These are phyloP conservation scores for Oreotrochilus melanogaster DNA, from an alignment of 2,113 vertebrate genomes.

Conservation along the genomic window DNA sequence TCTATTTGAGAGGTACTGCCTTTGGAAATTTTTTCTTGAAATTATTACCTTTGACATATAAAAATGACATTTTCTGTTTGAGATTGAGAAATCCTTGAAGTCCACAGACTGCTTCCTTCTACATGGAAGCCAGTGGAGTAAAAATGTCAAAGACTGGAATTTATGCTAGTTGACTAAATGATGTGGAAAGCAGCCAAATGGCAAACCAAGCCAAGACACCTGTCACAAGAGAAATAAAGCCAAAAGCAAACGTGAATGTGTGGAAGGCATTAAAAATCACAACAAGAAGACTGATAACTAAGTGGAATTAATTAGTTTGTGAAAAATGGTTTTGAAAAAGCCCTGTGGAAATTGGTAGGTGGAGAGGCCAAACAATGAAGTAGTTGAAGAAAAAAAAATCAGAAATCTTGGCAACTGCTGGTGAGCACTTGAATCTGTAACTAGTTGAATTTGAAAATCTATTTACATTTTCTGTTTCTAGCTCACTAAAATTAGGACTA, in stretches of 20 bases:
- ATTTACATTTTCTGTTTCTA: neutral
- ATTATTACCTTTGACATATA: neutral
- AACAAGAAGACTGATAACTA: neutral
- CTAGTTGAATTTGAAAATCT: neutral
- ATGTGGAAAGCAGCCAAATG: neutral
- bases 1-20: neutral
- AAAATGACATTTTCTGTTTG: neutral
- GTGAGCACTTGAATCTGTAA: neutral
- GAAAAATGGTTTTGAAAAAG: neutral
- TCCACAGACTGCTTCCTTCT: neutral
- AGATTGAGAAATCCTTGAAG: neutral
- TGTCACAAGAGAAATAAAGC: neutral
- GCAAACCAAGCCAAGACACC: neutral
- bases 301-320: neutral
- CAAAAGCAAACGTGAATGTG: neutral
- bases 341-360: neutral
- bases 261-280: neutral
- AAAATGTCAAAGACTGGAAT: neutral
- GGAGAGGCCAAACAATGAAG: neutral
- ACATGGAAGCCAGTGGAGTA: neutral
- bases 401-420: neutral
- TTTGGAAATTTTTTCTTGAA: neutral
- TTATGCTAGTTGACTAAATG: neutral
- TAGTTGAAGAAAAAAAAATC: neutral
- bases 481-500: neutral